These are phyloP conservation scores for Phaetusa simplex DNA, from an alignment of 2,113 vertebrate genomes.

Conservation along the genomic window DNA sequence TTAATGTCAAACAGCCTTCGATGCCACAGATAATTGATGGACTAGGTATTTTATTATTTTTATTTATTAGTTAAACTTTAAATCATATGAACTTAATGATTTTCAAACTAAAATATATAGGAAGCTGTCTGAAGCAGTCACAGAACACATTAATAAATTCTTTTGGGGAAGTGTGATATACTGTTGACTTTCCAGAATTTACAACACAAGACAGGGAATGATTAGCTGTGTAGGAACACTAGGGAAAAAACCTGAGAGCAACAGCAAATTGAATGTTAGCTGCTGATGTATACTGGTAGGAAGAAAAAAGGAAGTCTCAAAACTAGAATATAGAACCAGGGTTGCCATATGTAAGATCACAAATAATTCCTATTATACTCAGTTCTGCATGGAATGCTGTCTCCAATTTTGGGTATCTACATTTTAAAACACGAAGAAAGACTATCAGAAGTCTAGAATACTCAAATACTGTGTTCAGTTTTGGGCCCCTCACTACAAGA, in stretches of 20 bases:
- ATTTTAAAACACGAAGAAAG: neutral
- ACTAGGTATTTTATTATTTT: neutral
- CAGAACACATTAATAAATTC: neutral
- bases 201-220: neutral
- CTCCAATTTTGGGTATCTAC: neutral
- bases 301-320: neutral
- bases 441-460: neutral
- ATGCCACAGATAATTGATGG: neutral
- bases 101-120: neutral
- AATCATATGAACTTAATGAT: neutral
- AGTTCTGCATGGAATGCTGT: neutral
- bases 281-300: neutral
- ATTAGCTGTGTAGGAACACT: neutral
- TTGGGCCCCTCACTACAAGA: neutral
- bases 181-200: neutral
- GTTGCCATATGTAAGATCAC: neutral
- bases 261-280: neutral
- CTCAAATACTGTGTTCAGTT: neutral
- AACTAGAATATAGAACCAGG: neutral
- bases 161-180: neutral
- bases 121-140: neutral
- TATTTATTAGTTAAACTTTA: neutral
- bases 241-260: neutral
- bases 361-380: neutral
- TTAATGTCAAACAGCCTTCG: neutral